Evolutionary conservation across 1,140 invertebrate species (phyloP).

Genomic region (Manduca sexta): DNA sequence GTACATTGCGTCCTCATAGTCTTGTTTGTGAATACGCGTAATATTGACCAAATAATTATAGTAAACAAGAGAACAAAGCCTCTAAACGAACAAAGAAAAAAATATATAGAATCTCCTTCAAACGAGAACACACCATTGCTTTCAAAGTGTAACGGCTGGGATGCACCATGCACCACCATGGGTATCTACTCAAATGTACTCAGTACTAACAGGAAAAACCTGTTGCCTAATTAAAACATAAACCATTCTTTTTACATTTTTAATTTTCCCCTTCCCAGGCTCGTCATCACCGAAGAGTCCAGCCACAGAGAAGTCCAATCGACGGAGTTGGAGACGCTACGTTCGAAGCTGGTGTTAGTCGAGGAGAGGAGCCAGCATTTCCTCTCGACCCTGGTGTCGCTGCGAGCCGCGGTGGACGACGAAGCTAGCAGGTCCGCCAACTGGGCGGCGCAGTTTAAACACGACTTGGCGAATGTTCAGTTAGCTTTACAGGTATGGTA

Average conservation of each 20-base stretch:
- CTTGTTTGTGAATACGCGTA: too few species aligned
- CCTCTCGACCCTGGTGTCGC: slow-evolving; percentile 46
- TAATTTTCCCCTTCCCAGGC: slow-evolving; percentile 24
- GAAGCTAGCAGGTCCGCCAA: slow-evolving; percentile 49
- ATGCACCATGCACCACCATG: too few species aligned
- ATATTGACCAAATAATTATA: too few species aligned
- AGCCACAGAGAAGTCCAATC: slow-evolving; percentile 45
- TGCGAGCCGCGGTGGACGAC: slow-evolving; percentile 44
- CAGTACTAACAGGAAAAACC: too few species aligned
- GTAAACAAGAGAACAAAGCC: too few species aligned
- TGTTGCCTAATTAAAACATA: too few species aligned
- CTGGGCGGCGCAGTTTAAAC: slow-evolving; percentile 61
- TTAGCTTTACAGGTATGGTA: slow-evolving; percentile 50
- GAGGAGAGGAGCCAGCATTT: slow-evolving; percentile 60
- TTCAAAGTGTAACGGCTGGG: too few species aligned
- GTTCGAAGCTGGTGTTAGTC: slow-evolving; percentile 44
- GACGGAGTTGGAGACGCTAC: slow-evolving; percentile 50
- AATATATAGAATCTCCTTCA: too few species aligned
- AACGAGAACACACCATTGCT: too few species aligned
- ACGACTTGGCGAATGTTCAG: slow-evolving; percentile 57
- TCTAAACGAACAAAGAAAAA: too few species aligned
- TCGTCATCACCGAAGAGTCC: slow-evolving; percentile 46
- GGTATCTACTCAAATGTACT: too few species aligned
- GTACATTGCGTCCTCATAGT: too few species aligned
- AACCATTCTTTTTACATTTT: not conserved